These are phyloP conservation scores for Chymomyza costata DNA, from an alignment of 1,140 invertebrate genomes.

Conservation along the genomic window DNA sequence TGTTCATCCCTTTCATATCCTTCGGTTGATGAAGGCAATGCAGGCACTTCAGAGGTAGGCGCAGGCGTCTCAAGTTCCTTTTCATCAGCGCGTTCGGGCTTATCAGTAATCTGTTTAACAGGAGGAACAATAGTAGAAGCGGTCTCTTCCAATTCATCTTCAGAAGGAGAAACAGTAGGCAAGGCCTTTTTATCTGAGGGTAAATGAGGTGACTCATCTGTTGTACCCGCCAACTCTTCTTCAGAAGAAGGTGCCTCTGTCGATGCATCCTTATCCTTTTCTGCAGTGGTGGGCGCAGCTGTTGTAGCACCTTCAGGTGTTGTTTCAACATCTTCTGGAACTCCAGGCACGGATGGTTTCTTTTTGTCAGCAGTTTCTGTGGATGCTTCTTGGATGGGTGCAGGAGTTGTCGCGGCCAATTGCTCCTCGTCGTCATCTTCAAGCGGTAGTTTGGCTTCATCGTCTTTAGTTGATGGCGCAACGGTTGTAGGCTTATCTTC, in stretches of 20 bases:
- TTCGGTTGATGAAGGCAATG: no score
- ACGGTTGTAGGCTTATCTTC: slow-evolving; percentile 3
- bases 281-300: slow-evolving; percentile 4
- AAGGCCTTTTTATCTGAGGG: slow-evolving; percentile 5
- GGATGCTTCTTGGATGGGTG: no score
- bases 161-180: slow-evolving; percentile 1
- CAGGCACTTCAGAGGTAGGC: no score
- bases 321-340: slow-evolving; percentile 10
- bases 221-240: no score
- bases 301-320: slow-evolving; percentile 1
- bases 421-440: not conserved
- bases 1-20: slow-evolving; percentile 6
- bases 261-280: slow-evolving; percentile 6
- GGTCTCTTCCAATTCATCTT: slow-evolving; percentile 8
- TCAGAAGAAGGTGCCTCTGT: no score
- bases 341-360: not conserved
- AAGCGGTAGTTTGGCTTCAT: slow-evolving; percentile 2
- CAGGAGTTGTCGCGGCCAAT: not conserved
- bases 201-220: not conserved
- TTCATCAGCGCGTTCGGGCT: no score
- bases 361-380: no score
- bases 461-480: slow-evolving; percentile 6
- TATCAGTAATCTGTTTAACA: no score
- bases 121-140: slow-evolving; percentile 7
- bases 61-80: no score